Evolutionary conservation across 2,113 vertebrate species (phyloP).

Genomic region (Ictalurus furcatus): DNA sequence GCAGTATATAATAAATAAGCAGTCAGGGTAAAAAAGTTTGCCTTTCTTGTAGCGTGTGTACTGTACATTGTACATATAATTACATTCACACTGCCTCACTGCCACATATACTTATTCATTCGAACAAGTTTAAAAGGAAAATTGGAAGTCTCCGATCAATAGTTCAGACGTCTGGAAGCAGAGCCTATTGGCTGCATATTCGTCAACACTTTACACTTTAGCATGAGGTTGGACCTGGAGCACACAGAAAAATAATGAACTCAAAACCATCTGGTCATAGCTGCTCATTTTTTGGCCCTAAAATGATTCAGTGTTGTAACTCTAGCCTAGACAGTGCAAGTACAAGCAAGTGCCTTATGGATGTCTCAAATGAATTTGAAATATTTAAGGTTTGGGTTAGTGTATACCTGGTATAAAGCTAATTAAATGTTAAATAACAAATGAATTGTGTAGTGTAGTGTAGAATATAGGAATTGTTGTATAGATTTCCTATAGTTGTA

Average conservation of each 20-base stretch:
- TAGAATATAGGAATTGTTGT: not conserved
- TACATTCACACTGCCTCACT: not conserved
- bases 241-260: constrained; percentile 50
- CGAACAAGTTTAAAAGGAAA: not conserved
- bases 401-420: not conserved
- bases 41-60: not conserved
- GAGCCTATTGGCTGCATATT: not conserved
- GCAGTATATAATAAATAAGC: not conserved
- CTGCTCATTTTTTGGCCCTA: constrained; percentile 53
- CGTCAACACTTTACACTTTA: not conserved
- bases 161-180: constrained; percentile 11
- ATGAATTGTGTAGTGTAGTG: not conserved
- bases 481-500: not conserved
- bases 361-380: not conserved
- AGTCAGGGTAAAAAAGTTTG: not conserved
- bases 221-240: not conserved
- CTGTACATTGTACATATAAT: not conserved
- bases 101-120: not conserved
- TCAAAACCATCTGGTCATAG: constrained; percentile 45
- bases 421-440: not conserved
- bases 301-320: constrained; percentile 37
- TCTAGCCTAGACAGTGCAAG: constrained; percentile 34
- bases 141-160: not conserved
- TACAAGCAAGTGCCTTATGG: not conserved
- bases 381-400: not conserved